Evolutionary conservation across 2,888 invertebrate genomes (phyloP).

Genomic region (Salticus scenicus): DNA sequence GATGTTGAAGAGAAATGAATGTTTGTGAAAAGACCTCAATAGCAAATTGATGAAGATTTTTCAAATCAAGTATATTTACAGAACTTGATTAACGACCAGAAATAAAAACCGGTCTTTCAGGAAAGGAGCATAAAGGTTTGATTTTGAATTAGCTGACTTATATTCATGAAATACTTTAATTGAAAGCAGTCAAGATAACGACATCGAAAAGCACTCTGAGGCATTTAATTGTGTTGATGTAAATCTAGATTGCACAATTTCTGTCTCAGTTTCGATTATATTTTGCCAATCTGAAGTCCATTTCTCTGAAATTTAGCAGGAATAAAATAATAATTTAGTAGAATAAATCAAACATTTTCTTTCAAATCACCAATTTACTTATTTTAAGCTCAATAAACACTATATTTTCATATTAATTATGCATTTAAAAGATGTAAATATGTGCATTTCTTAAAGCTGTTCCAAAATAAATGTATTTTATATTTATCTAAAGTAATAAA

Average conservation of each 20-base stretch:
- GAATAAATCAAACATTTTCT: too few relatives aligned
- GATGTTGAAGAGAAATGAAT: slow-evolving; percentile 30
- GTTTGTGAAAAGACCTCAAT: slow-evolving; percentile 33
- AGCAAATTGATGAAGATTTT: slow-evolving; percentile 47
- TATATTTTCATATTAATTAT: too few relatives aligned
- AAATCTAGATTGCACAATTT: slow-evolving; percentile 32
- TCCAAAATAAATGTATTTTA: too few relatives aligned
- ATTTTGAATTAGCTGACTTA: slow-evolving; percentile 55
- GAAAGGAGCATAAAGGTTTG: slow-evolving; percentile 48
- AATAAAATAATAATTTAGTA: too few relatives aligned
- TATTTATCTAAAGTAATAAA: too few relatives aligned
- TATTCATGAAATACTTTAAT: slow-evolving; percentile 67
- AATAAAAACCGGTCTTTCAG: slow-evolving; percentile 45
- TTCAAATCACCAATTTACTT: too few relatives aligned
- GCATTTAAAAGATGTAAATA: too few relatives aligned
- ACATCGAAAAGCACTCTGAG: slow-evolving; percentile 49
- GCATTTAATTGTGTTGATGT: slow-evolving; percentile 58
- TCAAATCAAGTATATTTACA: slow-evolving; percentile 48
- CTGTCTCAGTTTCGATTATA: slow-evolving; percentile 34
- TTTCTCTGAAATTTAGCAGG: too few relatives aligned
- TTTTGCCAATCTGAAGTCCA: too few relatives aligned
- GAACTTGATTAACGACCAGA: slow-evolving; percentile 55
- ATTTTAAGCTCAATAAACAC: too few relatives aligned
- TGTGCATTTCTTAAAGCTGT: too few relatives aligned
- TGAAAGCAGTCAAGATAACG: slow-evolving; percentile 55